These are phyloP conservation scores for Chlorodrepanis virens DNA, from an alignment of 2,113 vertebrate species.

Conservation along the genomic window DNA sequence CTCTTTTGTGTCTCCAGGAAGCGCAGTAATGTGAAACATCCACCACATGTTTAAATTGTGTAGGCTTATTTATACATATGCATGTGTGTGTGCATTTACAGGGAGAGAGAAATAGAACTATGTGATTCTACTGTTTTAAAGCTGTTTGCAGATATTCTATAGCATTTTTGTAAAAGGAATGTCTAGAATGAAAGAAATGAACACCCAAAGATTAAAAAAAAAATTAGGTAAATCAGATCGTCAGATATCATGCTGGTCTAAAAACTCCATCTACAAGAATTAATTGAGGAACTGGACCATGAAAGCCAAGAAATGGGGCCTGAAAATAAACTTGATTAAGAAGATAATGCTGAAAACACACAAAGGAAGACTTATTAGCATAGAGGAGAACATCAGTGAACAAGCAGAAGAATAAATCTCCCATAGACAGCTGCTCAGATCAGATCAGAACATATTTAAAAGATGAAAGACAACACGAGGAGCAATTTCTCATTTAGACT, in stretches of 20 bases:
- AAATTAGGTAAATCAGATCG: neutral
- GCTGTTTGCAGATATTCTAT: conserved; percentile 21
- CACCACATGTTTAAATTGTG: conserved; percentile 51
- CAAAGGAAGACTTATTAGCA: conserved; percentile 52
- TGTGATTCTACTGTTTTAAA: conserved; percentile 32
- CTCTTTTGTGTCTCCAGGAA: conserved; percentile 43
- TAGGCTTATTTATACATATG: conserved; percentile 3
- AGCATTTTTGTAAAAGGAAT: neutral
- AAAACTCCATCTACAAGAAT: conserved; percentile 19
- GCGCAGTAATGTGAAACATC: conserved; percentile 56
- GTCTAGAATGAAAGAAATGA: neutral
- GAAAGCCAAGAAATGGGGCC: conserved; percentile 30
- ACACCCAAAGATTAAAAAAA: neutral
- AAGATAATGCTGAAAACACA: conserved; percentile 46
- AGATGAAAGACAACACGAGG: conserved; percentile 56
- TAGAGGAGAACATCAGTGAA: conserved; percentile 27
- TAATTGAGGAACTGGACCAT: conserved; percentile 25
- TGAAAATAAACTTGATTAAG: conserved; percentile 55
- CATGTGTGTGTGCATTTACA: neutral
- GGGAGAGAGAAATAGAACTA: conserved; percentile 15
- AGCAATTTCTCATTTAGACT: conserved; percentile 54
- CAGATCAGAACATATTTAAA: conserved; percentile 47
- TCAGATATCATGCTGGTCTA: neutral
- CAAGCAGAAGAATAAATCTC: conserved; percentile 50
- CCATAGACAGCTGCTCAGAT: conserved; percentile 44